Percentiles rank a stretch among this genome's conserved stretches.
Conservation (phyloP, 2,113 vertebrate species). For the Tichodroma muraria region DNA sequence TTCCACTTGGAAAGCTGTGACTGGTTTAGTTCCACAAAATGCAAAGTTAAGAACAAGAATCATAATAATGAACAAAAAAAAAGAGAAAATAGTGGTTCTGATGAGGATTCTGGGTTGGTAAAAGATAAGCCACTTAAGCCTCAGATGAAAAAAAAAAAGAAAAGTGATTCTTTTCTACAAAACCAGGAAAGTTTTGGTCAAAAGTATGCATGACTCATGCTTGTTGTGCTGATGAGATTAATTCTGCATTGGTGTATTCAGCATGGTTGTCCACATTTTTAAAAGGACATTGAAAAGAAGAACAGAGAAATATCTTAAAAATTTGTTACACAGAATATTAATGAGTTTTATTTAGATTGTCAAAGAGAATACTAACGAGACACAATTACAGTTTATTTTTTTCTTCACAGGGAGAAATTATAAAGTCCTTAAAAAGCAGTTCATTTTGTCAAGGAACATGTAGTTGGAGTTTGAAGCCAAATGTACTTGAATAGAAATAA, state of each 20-base stretch:
- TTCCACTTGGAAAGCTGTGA: not conserved
- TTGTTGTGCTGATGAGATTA: not conserved
- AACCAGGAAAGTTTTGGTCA: not conserved
- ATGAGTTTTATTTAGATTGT: not conserved
- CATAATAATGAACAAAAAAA: not conserved
- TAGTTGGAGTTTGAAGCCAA: not conserved
- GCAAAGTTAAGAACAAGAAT: not conserved
- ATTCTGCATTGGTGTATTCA: not conserved
- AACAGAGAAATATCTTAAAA: not conserved
- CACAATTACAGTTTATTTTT: not conserved
- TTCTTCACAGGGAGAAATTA: not conserved
- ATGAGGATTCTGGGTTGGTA: not conserved
- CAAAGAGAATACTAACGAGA: not conserved
- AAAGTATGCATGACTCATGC: not conserved
- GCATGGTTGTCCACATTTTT: not conserved
- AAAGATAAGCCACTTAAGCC: not conserved
- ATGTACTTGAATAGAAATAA: not conserved
- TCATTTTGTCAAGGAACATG: not conserved
- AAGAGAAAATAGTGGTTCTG: not conserved
- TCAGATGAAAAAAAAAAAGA: not conserved
- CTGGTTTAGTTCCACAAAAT: not conserved
- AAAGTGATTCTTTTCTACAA: not conserved
- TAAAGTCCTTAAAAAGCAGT: not conserved
- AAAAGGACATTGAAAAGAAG: not conserved
- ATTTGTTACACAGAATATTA: not conserved